A percentile compares a stretch with the other conserved stretches of the same genome.
Evolutionary conservation across 2,113 vertebrate species (phyloP).

Genomic region (Salminus brasiliensis): DNA sequence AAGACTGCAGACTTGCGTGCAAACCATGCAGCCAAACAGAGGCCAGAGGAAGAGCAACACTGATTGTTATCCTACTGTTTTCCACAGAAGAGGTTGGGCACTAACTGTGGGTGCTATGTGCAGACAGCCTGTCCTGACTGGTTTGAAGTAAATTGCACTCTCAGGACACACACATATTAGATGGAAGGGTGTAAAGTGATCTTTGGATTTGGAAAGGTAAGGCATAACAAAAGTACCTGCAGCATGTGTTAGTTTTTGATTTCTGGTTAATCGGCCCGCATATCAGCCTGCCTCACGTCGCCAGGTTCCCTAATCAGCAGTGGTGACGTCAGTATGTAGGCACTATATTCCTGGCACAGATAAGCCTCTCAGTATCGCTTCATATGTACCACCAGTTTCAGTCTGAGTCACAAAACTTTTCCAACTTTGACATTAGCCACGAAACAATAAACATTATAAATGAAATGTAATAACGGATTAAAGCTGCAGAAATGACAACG

Average conservation of each 20-base stretch:
- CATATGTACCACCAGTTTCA: background rate
- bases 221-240: background rate
- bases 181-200: background rate
- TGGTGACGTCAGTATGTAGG: constrained; percentile 4
- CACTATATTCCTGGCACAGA: constrained; percentile 16
- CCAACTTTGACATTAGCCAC: background rate
- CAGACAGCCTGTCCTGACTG: background rate
- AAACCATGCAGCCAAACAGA: constrained; percentile 2
- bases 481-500: background rate
- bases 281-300: background rate
- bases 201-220: background rate
- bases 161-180: background rate
- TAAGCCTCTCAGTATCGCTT: constrained; percentile 2
- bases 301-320: constrained; percentile 2
- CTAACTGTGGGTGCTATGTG: background rate
- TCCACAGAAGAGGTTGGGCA: background rate
- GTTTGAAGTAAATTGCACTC: background rate
- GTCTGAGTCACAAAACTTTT: background rate
- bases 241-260: background rate
- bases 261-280: background rate
- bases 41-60: constrained; percentile 6
- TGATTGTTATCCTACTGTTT: constrained; percentile 29
- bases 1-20: constrained; percentile 36
- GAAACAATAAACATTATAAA: background rate
- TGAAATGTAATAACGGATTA: background rate